Evolutionary conservation across 2,888 invertebrate genomes (phyloP), one percentile per base, ranked within the genome.

Genomic region (Chloromyia formosa): DNA sequence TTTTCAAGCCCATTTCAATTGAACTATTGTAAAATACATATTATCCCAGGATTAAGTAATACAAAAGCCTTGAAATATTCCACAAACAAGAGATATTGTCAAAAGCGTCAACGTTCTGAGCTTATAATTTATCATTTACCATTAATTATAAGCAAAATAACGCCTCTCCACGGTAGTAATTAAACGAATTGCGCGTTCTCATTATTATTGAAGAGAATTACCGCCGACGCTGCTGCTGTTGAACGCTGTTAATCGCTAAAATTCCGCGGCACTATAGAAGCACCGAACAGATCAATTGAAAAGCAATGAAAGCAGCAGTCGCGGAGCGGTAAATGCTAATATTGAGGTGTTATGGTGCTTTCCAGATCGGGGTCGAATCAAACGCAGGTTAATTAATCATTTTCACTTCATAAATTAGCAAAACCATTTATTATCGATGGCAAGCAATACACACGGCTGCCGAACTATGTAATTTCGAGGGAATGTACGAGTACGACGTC

Each of bases 341-440:
- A 71, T 56, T 35, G 58, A 71, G 71, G 71, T 71, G 71, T 58
- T 56, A 71, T 56, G 56, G 22, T 16, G 71, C 27, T 27, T 58
- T 42, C 71, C 56, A 56, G 56, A 56, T 71, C 71, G 71, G 71
- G 56, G 71, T 71, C 71, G 71, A 56, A 40, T 58, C 42, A 16
- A n/a, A 66, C 49, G 27, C 45, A 62, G 54, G 56, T 74, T 74
- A 74, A 74, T 74, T 74, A 74, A 74, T 74, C 74, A 74, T 74
- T 74, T 68, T 74, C 74, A 74, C 74, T 74, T 68, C 74, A 74
- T 74, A 74, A 74, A 74, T 74, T 74, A 74, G 68, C 74, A 49
- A 68, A 74, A 74, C 60, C 74, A 74, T 74, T 74, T 68, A 74
- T 74, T 68, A 74, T 53, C 35, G 49, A 53, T 74, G 64, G 54